Conservation (phyloP, 2,888 invertebrate species). For the Lordiphosa andalusiaca region DNA sequence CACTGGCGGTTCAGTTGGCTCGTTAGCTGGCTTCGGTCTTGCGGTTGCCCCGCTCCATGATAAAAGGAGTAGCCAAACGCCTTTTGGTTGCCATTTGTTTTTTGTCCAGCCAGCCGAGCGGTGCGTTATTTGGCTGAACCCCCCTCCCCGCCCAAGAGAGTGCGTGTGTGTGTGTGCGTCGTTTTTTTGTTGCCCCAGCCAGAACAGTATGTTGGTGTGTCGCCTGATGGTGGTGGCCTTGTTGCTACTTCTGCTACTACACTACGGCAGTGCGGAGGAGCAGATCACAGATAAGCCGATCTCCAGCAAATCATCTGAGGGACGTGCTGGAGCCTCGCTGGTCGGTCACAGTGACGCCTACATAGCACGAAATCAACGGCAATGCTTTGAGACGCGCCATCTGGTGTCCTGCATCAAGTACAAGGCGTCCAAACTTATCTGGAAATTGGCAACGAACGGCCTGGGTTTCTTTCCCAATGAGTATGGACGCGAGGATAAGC, state of each 20-base stretch:
- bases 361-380: constrained; percentile 72
- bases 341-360: constrained; percentile 72
- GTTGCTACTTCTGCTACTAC: constrained; percentile 46
- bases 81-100: constrained; percentile 63
- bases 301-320: constrained; percentile 1
- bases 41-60: constrained; percentile 37
- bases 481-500: constrained; percentile 61
- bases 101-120: constrained; percentile 57
- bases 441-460: constrained; percentile 77
- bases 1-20: constrained; percentile 15
- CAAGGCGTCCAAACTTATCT: constrained; percentile 73
- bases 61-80: constrained; percentile 62
- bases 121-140: constrained; percentile 36
- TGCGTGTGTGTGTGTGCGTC: neutral
- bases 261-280: constrained; percentile 27
- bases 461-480: constrained; percentile 77
- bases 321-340: constrained; percentile 25
- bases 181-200: neutral
- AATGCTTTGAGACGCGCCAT: constrained; percentile 73
- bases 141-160: too few species aligned
- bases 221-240: constrained; percentile 37
- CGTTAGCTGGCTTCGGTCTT: constrained; percentile 17
- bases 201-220: constrained; percentile 26
- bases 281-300: constrained; percentile 6
- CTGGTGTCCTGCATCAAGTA: constrained; percentile 78